Evolutionary conservation across 37 sponge, comb jelly and placozoan species (phyloP), one percentile per base, ranked within the genome.

Genomic region (Chondrilla cf. caribensis): DNA sequence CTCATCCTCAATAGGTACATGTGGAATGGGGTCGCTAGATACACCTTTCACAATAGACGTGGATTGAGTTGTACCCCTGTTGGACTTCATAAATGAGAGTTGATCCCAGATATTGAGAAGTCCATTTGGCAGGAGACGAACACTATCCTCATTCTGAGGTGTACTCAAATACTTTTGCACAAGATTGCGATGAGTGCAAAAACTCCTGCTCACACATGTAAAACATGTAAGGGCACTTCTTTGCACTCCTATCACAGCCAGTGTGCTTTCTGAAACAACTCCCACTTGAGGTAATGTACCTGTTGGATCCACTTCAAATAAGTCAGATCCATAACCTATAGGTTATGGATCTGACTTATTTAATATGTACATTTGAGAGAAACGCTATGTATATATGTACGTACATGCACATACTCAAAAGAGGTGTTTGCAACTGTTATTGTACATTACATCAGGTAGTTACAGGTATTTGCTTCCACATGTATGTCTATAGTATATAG

Each of bases 151-250:
- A 9, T 25, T 9, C 22, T 18, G 22, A 9, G 8, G 26, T 9
- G 22, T 9, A 65, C 57, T 55, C 57, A 65, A 9, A 65, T n/a
- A n/a, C 28, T 65, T 65, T 9, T 65, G 19, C 22, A 65, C 28
- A 14, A 65, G 22, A 25, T 65, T 65, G 26, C 9, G 26, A 65
- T 65, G 67, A 14, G 26, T 9, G 26, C 67, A 65, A 65, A n/a
- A 25, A n/a, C 26, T 25, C 25, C 26, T 25, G 22, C 25, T 25
- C 26, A 9, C 25, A n/a, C 67, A 65, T 15, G 67, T 65, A 25
- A 65, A 65, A 65, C 67, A 65, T n/a, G 14, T 65, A 9, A 65
- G 22, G 26, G 67, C 67, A 65, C 67, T 65, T 65, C 67, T 14
- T 65, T 24, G 14, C 22, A 65, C 28, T 25, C 67, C 67, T 25